These are phyloP conservation scores for Scotopteryx bipunctaria DNA, from an alignment of 2,888 invertebrate species.

Conservation along the genomic window DNA sequence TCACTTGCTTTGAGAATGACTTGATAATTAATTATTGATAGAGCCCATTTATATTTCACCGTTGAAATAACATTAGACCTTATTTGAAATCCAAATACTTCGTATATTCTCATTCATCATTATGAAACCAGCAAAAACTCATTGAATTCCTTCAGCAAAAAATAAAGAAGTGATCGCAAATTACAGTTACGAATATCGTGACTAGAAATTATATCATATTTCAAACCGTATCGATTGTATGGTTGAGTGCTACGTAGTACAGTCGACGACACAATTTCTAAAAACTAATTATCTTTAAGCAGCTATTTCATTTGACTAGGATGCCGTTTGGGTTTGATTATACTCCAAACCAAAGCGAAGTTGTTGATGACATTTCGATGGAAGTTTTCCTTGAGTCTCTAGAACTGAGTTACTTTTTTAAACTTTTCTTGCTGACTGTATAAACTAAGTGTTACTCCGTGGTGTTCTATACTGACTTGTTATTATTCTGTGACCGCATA, in stretches of 20 bases:
- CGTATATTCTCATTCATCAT: not conserved
- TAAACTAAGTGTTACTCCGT: not conserved
- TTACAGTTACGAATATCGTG: slow-evolving; percentile 42
- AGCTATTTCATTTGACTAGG: not conserved
- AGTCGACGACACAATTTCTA: not conserved
- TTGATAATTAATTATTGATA: too few relatives aligned
- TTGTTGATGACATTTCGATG: not conserved
- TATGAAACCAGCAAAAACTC: not conserved
- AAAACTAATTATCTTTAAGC: not conserved
- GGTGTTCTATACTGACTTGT: slow-evolving; percentile 3
- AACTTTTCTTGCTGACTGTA: not conserved
- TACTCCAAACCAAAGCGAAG: not conserved
- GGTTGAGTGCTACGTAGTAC: slow-evolving; percentile 26
- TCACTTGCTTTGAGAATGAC: not conserved
- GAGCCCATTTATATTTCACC: not conserved
- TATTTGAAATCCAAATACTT: not conserved
- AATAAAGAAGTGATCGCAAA: slow-evolving; percentile 27
- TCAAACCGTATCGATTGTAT: slow-evolving; percentile 43
- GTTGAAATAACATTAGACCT: not conserved
- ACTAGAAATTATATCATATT: slow-evolving; percentile 31
- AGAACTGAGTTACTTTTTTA: too few relatives aligned
- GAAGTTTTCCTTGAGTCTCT: too few relatives aligned
- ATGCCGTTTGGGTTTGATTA: not conserved
- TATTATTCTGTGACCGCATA: slow-evolving; percentile 31
- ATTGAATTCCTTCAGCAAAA: slow-evolving; percentile 3